Conservation (phyloP, 1,140 invertebrate species). For the Meloidogyne chitwoodi region DNA sequence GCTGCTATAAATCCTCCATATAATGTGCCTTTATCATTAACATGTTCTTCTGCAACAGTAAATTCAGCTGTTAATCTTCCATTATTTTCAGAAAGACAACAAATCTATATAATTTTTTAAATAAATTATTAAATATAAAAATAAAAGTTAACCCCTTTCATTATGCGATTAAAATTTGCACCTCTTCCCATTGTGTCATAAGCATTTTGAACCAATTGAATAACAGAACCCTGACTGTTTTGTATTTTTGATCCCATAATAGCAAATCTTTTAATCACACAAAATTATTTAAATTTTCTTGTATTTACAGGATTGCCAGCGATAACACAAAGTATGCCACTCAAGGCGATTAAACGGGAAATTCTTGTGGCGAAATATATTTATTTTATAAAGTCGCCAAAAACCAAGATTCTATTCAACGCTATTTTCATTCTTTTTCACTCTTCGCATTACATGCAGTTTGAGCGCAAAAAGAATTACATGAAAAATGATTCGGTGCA, state of each 20-base stretch:
- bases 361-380: no score
- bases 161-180: conserved; percentile 23
- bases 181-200: conserved; percentile 21
- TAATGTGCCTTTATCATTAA: conserved; percentile 72
- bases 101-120: not conserved
- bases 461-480: no score
- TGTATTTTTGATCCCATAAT: not conserved
- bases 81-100: not conserved
- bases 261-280: no score
- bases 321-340: no score
- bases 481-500: no score
- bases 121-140: conserved; percentile 16
- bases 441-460: no score
- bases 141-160: not conserved
- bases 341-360: no score
- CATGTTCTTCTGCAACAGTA: conserved; percentile 72
- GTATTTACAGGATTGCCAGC: no score
- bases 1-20: conserved; percentile 78
- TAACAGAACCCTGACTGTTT: not conserved
- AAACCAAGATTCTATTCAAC: no score
- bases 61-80: conserved; percentile 66
- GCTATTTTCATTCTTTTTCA: no score
- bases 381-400: no score
- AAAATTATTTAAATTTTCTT: no score
- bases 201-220: not conserved